These are phyloP conservation scores for Drosophila affinis DNA, from an alignment of 2,888 invertebrate genomes.

Conservation along the genomic window DNA sequence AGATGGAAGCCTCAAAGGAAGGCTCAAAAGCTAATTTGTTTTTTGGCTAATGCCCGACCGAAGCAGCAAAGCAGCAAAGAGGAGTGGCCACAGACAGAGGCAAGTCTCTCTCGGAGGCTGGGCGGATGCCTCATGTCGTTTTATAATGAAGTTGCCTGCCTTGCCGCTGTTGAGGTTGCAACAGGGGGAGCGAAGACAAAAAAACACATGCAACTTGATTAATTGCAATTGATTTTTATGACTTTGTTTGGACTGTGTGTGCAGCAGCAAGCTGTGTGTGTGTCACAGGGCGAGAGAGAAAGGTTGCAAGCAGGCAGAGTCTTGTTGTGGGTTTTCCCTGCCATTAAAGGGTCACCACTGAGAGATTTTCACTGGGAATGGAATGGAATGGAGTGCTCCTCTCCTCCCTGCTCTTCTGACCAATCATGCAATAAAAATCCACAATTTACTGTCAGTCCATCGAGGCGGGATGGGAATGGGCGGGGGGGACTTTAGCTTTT, in stretches of 20 bases:
- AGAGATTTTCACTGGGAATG: constrained; percentile 34
- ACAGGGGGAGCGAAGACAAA: background rate
- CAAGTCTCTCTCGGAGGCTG: constrained; percentile 4
- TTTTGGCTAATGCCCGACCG: constrained; percentile 24
- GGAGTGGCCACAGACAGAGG: background rate
- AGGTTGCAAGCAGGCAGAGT: background rate
- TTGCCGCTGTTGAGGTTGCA: constrained; percentile 1
- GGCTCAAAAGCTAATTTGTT: constrained; percentile 40
- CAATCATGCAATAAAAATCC: constrained; percentile 49
- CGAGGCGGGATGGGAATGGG: background rate
- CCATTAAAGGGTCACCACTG: constrained; percentile 27
- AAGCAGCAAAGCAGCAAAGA: background rate
- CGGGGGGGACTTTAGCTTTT: constrained; percentile 30
- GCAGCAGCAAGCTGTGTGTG: constrained; percentile 9
- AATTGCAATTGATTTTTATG: constrained; percentile 69
- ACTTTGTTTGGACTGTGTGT: constrained; percentile 48
- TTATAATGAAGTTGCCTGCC: constrained; percentile 38
- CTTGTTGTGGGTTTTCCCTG: constrained; percentile 27
- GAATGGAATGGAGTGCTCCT: constrained; percentile 11
- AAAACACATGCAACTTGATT: constrained; percentile 50
- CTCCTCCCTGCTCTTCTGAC: constrained; percentile 1
- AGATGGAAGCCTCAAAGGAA: constrained; percentile 16
- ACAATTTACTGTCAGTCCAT: constrained; percentile 44
- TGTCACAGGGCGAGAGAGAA: constrained; percentile 2
- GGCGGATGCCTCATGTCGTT: constrained; percentile 41